Base-by-base conservation (phyloP, 2,888 invertebrate genomes). In the Agrochola circellaris region DNA sequence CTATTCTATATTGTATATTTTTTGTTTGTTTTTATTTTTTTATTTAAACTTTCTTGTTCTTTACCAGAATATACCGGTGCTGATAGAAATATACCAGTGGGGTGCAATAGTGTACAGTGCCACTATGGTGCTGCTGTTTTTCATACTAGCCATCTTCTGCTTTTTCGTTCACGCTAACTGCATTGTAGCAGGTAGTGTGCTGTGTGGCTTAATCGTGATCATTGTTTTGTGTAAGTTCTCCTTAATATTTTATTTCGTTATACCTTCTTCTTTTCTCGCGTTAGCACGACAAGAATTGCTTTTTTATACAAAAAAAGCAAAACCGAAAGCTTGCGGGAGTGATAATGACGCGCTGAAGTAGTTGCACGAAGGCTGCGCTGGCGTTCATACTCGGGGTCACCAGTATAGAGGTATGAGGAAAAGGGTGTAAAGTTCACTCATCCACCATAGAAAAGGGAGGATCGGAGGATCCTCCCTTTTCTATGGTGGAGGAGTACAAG, bases 31-130 rank as follows among this genome's bases (percentile, higher is more conserved):
- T 38, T 42, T 42, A 1, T 42, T 11, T 42, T 42, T 26, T n/a
- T 26, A 17, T 58, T 58, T 8, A 17, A 8, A 8, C 17, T 7
- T 26, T 8, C 3, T 13, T 65, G 42, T 34, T 23, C 0, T 42
- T n/a, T 86, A 84, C 17, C 91, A 95, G 95, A 95, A 95, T 62
- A 78, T 94, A 5, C 94, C 95, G 3, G 67, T 89, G 3, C 86
- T 95, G 0, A 94, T 95, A 56, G 90, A 93, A 64, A 82, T 94
- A n/a, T 95, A 95, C 85, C 94, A 94, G 75, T 95, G 93, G 93
- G 93, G 93, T 0, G 94, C 92, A 0, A 61, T 94, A 4, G 0
- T 91, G 1, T 94, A 95, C 86, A 89, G 93, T 51, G 65, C 42
- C 0, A 87, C 87, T 0, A 88, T 94, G 0, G 89, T 90, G 0